These are phyloP conservation scores for Genyomyrus donnyi DNA, from an alignment of 2,113 vertebrate genomes.

Conservation along the genomic window DNA sequence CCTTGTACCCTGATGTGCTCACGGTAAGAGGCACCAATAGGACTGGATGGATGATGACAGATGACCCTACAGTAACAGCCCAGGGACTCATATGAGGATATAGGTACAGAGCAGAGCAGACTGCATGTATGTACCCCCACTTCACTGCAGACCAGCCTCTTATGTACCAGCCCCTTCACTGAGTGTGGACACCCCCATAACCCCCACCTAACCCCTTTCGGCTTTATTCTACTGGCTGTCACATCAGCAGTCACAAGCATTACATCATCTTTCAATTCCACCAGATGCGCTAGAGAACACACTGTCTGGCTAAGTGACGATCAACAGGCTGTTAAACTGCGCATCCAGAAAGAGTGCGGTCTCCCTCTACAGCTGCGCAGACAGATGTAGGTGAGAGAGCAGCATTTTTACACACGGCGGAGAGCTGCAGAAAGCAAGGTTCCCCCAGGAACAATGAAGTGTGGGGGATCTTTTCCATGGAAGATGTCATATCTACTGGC, in stretches of 20 bases:
- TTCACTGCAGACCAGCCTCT: neutral
- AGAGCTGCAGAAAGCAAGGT: neutral
- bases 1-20: conserved; percentile 13
- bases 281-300: neutral
- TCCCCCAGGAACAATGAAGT: neutral
- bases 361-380: neutral
- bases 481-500: neutral
- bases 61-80: neutral
- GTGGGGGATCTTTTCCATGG: neutral
- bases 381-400: neutral
- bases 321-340: neutral
- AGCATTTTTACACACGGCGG: neutral
- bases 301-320: neutral
- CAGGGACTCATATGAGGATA: neutral
- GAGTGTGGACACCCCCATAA: neutral
- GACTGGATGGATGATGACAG: neutral
- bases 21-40: neutral
- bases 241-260: neutral
- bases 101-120: neutral
- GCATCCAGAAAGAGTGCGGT: neutral
- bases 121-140: neutral
- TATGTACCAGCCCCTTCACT: neutral
- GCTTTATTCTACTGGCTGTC: neutral
- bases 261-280: neutral
- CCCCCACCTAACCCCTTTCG: neutral